Evolutionary conservation across 2,113 vertebrate species (phyloP).

Genomic region (Oceanites oceanicus): DNA sequence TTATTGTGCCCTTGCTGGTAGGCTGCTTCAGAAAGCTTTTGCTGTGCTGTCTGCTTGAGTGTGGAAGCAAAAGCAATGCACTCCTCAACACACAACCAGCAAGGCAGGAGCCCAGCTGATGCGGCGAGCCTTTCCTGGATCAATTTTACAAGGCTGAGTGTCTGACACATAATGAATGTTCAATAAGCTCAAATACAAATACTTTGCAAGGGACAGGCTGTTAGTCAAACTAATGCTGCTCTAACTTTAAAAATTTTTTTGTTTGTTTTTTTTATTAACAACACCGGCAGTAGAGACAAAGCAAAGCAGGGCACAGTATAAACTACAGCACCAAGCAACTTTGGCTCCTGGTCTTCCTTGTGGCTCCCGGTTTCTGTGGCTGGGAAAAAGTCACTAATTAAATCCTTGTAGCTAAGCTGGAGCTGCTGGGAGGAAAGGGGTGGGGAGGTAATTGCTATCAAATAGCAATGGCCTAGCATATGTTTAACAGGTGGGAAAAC

Average conservation of each 20-base stretch:
- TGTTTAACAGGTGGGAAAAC: not conserved
- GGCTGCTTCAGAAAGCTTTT: conserved; percentile 63
- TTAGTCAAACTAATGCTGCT: not conserved
- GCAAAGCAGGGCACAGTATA: not conserved
- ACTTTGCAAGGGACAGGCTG: not conserved
- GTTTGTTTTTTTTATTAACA: not conserved
- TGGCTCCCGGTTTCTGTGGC: not conserved
- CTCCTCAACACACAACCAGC: not conserved
- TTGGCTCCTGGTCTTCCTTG: not conserved
- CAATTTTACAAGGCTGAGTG: not conserved
- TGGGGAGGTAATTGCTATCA: not conserved
- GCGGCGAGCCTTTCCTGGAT: not conserved
- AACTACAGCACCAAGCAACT: not conserved
- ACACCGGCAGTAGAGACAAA: not conserved
- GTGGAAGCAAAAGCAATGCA: conserved; percentile 1
- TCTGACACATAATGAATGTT: not conserved
- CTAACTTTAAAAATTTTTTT: not conserved
- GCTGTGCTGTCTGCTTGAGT: conserved; percentile 45
- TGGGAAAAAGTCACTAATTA: conserved; percentile 15
- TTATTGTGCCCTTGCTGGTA: conserved; percentile 64
- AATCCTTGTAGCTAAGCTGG: not conserved
- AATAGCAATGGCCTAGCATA: not conserved
- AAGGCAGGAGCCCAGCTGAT: not conserved
- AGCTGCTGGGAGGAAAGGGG: not conserved
- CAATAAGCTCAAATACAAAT: conserved; percentile 7